Percentiles rank a stretch among this genome's conserved stretches.
These are phyloP conservation scores for Himalopsyche japonica DNA, from an alignment of 2,888 invertebrate species.

Conservation along the genomic window DNA sequence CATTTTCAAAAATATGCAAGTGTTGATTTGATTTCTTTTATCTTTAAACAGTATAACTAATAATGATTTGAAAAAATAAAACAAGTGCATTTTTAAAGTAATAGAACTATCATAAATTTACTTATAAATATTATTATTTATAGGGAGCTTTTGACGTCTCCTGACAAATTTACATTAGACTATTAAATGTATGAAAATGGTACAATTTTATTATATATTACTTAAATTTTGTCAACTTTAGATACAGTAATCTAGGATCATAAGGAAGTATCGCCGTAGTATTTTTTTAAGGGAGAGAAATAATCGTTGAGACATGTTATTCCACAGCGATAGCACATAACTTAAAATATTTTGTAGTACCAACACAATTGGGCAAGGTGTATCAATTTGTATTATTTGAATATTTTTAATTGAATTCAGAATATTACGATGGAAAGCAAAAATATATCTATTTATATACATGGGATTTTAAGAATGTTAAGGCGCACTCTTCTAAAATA, in stretches of 20 bases:
- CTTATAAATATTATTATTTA: background rate
- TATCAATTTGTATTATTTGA: too few relatives aligned
- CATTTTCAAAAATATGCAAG: too few relatives aligned
- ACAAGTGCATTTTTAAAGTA: background rate
- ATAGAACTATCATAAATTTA: background rate
- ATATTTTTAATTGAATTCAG: too few relatives aligned
- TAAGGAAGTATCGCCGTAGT: background rate
- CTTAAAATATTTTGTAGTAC: background rate
- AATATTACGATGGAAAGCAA: too few relatives aligned
- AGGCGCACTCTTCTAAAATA: too few relatives aligned
- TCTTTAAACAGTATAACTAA: background rate
- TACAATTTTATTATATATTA: background rate
- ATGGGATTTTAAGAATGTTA: too few relatives aligned
- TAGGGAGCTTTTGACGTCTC: background rate
- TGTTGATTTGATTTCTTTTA: too few relatives aligned
- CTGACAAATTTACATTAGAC: background rate
- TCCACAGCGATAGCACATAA: background rate
- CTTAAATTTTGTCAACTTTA: background rate
- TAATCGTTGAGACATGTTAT: background rate
- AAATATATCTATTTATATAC: too few relatives aligned
- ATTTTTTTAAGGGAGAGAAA: background rate
- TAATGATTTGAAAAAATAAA: background rate
- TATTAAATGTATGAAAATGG: constrained; percentile 1
- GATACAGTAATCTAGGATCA: background rate
- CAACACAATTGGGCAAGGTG: too few relatives aligned